Conservation (phyloP, 1,140 invertebrate species). For the Samia ricini region DNA sequence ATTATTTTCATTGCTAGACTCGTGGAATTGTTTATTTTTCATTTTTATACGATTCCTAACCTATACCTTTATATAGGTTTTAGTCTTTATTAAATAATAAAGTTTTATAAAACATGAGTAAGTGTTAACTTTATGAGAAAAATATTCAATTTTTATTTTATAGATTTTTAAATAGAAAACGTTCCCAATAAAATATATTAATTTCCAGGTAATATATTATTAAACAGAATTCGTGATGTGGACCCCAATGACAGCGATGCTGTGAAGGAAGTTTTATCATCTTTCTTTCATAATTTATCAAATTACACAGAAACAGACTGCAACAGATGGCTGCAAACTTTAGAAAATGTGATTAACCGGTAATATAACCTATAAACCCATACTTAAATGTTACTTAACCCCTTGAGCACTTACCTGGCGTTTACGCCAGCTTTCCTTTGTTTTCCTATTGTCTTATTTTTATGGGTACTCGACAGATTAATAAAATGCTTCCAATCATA, state of each 20-base stretch:
- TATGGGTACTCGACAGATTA: too few species aligned
- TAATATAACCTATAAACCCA: constrained; percentile 42
- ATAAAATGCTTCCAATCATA: neutral
- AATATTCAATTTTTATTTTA: too few species aligned
- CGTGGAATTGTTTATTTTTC: constrained; percentile 19
- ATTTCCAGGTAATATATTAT: constrained; percentile 51
- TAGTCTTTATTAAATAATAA: neutral
- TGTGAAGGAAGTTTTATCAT: constrained; percentile 48
- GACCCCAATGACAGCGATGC: constrained; percentile 58
- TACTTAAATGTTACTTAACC: neutral
- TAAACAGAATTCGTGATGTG: constrained; percentile 55
- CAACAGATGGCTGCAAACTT: constrained; percentile 43
- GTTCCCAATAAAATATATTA: neutral
- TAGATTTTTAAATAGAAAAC: neutral
- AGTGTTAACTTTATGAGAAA: constrained; percentile 13
- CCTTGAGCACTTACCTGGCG: too few species aligned
- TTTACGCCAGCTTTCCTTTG: too few species aligned
- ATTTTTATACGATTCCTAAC: too few species aligned
- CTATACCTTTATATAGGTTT: too few species aligned
- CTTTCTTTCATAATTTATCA: constrained; percentile 49
- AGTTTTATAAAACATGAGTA: constrained; percentile 19
- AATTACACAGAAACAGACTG: constrained; percentile 40
- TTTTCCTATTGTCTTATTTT: too few species aligned
- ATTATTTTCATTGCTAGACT: neutral
- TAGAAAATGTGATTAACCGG: constrained; percentile 55